These are phyloP conservation scores for Pseudorasbora parva DNA, from an alignment of 2,113 vertebrate species.

Conservation along the genomic window DNA sequence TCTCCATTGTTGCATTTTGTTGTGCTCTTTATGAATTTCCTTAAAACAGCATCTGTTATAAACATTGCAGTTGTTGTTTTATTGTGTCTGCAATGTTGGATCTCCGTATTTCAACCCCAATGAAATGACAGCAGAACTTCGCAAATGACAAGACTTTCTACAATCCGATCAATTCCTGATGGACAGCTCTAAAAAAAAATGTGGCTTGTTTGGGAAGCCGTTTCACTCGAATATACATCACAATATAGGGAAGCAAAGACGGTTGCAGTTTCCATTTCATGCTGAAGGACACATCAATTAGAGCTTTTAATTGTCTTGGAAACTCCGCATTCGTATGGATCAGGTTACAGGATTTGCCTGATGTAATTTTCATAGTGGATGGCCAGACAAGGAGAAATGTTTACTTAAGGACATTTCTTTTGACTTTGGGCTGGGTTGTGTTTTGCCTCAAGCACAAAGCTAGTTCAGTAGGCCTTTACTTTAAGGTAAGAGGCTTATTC, in stretches of 20 bases:
- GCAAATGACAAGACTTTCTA: background rate
- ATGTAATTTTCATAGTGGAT: background rate
- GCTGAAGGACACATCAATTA: background rate
- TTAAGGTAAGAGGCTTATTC: conserved; percentile 28
- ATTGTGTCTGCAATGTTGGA: background rate
- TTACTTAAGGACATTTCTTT: conserved; percentile 21
- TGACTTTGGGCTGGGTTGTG: background rate
- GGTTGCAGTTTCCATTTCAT: background rate
- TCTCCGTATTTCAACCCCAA: background rate
- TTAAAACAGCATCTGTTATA: background rate
- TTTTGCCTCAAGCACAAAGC: background rate
- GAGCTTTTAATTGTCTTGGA: background rate
- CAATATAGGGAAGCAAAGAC: no score
- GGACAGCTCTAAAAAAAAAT: no score
- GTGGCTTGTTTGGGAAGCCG: background rate
- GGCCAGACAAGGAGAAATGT: background rate
- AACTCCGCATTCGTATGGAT: background rate
- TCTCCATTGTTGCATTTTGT: background rate
- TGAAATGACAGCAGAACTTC: background rate
- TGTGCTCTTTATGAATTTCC: background rate
- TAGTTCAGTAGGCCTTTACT: conserved; percentile 34
- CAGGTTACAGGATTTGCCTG: background rate
- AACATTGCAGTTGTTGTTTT: background rate
- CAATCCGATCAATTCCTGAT: background rate
- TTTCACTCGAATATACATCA: no score